Conservation (phyloP, 2,888 invertebrate species). For the Chloroclystis v-ata region DNA sequence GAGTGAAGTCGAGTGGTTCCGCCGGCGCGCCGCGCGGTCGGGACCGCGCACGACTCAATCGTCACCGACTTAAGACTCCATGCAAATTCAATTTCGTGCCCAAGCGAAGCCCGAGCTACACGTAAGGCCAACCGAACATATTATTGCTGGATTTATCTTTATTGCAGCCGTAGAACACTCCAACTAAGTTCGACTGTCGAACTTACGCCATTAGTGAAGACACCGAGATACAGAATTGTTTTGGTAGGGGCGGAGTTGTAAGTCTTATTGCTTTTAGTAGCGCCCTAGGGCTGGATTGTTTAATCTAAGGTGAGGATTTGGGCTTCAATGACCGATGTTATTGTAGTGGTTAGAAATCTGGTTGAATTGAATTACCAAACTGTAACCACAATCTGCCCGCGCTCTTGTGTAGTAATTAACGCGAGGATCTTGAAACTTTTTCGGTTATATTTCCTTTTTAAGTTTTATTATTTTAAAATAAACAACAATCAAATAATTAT, state of each 20-base stretch:
- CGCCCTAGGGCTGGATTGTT: constrained; percentile 65
- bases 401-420: too few relatives aligned
- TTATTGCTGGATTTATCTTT: constrained; percentile 79
- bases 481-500: too few relatives aligned
- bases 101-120: constrained; percentile 61
- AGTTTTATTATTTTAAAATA: too few relatives aligned
- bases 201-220: constrained; percentile 77
- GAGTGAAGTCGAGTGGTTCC: constrained; percentile 24
- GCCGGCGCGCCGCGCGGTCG: constrained; percentile 53
- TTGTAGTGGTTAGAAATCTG: constrained; percentile 12
- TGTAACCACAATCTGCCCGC: not conserved
- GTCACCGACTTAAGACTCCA: constrained; percentile 74
- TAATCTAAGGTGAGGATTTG: constrained; percentile 64
- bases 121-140: constrained; percentile 75
- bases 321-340: constrained; percentile 33
- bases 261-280: constrained; percentile 77
- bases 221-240: constrained; percentile 77
- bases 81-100: constrained; percentile 78
- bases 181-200: constrained; percentile 77
- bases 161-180: constrained; percentile 76
- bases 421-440: too few relatives aligned
- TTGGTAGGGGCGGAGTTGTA: constrained; percentile 74
- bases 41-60: constrained; percentile 62
- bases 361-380: constrained; percentile 4
- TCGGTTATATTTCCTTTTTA: too few relatives aligned